Base-by-base conservation (phyloP, 2,113 vertebrate species). In the Nycticebus coucang region DNA sequence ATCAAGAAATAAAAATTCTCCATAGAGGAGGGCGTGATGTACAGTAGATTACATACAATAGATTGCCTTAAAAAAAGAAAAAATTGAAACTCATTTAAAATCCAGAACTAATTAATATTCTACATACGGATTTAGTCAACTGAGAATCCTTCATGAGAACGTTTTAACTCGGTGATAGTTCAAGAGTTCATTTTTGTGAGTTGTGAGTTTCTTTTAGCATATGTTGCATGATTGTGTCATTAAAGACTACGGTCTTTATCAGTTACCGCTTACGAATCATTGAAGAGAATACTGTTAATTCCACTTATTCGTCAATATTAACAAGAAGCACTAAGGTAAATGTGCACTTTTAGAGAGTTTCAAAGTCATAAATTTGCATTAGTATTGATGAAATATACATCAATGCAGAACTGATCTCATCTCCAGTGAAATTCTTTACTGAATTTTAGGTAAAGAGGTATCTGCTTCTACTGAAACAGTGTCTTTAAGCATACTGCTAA, bases 321-420 rank as follows among this genome's bases (percentile, higher is more conserved):
- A 77, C 28, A 92, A 75, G 35, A 69, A 95, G n/a, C n/a, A 77
- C 26, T 45, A 71, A 77, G 11, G 28, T 84, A 71, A 96, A 85
- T 35, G 5, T n/a, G 22, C 60, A 8, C 2, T 55, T 53, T 35
- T 53, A 93, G 9, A 9, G 12, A 15, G 5, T 82, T 71, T 96
- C 4, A 60, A 77, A 33, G 37, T 68, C 57, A 94, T 82, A 45
- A 78, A 35, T 7, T 68, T 96, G 30, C 21, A 53, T 89, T 80
- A 71, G 74, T 71, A 86, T 77, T 91, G n/a, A 86, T 30, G 37
- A 0, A 92, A 24, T 77, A 45, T 41, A 88, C 74, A 30, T 83
- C 60, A 75, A 41, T 83, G 26, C 9, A 17, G 72, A 75, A 80
- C 45, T 84, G 53, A 87, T 9, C 5, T 21, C 35, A 71, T 68